A percentile compares a stretch with the other conserved stretches of the same genome.
Evolutionary conservation across 2,797 vertebrate genomes (phyloP).

Genomic region (Galago senegalensis): DNA sequence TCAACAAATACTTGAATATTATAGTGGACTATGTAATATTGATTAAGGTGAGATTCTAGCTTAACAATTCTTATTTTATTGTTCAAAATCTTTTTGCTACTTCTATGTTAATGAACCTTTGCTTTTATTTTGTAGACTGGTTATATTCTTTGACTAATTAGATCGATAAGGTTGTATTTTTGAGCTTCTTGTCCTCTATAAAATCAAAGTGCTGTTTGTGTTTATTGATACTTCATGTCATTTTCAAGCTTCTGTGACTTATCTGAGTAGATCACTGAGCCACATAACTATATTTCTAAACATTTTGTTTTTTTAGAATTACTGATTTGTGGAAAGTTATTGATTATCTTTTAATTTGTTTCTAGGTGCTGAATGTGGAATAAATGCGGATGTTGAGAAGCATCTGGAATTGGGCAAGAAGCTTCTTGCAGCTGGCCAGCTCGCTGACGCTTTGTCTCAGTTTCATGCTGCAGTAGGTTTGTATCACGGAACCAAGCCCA

Average conservation of each 20-base stretch:
- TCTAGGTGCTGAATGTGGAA: constrained; percentile 95
- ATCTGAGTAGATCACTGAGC: not conserved
- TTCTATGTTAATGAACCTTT: not conserved
- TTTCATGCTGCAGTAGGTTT: constrained; percentile 97
- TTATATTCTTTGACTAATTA: constrained; percentile 4
- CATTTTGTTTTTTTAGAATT: constrained; percentile 34
- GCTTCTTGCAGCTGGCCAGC: constrained; percentile 96
- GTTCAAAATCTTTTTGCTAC: not conserved
- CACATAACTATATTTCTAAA: not conserved
- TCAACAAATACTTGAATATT: not conserved
- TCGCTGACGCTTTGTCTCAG: constrained; percentile 98
- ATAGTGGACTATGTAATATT: not conserved
- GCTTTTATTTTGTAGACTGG: not conserved
- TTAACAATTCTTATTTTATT: not conserved
- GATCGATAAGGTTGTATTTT: not conserved
- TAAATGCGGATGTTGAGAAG: constrained; percentile 96
- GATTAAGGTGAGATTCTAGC: constrained; percentile 17
- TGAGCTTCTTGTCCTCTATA: not conserved
- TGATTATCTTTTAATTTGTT: constrained; percentile 37
- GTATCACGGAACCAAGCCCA: constrained; percentile 81
- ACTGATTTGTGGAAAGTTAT: constrained; percentile 21
- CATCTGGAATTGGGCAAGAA: constrained; percentile 99
- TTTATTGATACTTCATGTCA: not conserved
- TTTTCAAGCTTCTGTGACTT: constrained; percentile 48
- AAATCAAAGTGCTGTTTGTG: not conserved